Base-by-base conservation (phyloP, 2,888 invertebrate genomes). In the Eucera pruinosa region DNA sequence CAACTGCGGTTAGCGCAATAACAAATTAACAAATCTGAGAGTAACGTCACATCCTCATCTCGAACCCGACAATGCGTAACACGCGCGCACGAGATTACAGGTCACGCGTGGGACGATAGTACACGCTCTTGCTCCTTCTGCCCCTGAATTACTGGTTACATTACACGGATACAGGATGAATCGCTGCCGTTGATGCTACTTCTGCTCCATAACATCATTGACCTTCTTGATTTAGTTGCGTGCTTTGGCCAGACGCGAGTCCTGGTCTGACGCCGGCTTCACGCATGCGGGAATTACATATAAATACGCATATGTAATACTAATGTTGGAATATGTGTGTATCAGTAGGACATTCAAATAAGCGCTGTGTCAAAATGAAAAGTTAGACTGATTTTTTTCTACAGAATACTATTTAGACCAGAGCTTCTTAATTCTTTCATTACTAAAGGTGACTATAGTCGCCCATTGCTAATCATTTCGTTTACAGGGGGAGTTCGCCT, bases 21-120 rank as follows among this genome's bases (percentile, higher is more conserved):
- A 86, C 86, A 83, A 88, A 89, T 89, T 89, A 86, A 84, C 86
- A 82, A 89, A 88, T 86, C 86, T 84, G 84, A 69, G 81, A 62
- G 73, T 41, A 79, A 86, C 89, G 90, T 90, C 89, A 89, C 86
- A 89, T 90, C 89, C 90, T 90, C 89, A 86, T 88, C 78, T 36
- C 65, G 70, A 39, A 18, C 9, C 30, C 50, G 20, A 39, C 45
- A 39, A 7, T 7, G 55, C 25, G 50, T 57, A 25, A 64, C 64
- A 41, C 45, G 20, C 25, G 20, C 48, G 13, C 23, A 25, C 30
- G 71, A 60, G n/a, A n/a, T 39, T 23, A 43, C 23, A 39, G 45
- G 47, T 41, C 50, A 54, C 54, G 80, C 80, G 78, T 80, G 78
- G 74, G 73, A 79, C 23, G 65, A 4, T 15, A 15, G 33, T 52